Evolutionary conservation across 2,113 vertebrate species (phyloP), one percentile per base, ranked within the genome.

Genomic region (Sceloporus undulatus): DNA sequence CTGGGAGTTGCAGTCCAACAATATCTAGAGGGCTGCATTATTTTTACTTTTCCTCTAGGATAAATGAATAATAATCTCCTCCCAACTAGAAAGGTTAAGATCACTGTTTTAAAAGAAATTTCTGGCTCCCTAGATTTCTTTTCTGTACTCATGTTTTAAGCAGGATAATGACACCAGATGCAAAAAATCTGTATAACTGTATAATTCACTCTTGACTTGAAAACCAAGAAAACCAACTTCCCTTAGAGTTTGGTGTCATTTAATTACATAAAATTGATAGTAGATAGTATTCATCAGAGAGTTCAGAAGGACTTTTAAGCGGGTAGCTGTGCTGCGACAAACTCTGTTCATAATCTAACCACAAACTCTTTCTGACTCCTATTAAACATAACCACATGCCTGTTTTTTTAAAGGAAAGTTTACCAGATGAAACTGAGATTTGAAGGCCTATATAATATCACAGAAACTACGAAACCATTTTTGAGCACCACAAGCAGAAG

Each of bases 221-320:
- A 7, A 79, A 25, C 13, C 77, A 52, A 79, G 77, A 79, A 52
- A 29, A 10, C 38, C 25, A 56, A 9, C 5, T 56, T 79, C 52
- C 29, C 78, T 79, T 29, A 54, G 27, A 52, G 14, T 79, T 56
- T 7, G 7, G 78, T 56, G 29, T n/a, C 52, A 52, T 90, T 82
- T 82, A 88, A 84, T 85, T 92, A 79, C 77, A 92, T 77, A 85
- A 87, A 94, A 88, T 91, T 79, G 23, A 25, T 68, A 89, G 82
- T 91, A 94, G 90, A 93, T 93, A 89, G 91, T 82, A 42, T 52
- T 94, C 78, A 59, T 91, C 80, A 84, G 42, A 91, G 2, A 94
- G 74, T 88, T 85, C 73, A 87, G 79, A 79, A 74, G 70, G 79
- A 84, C 86, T 91, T 91, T 89, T 71, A 75, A 74, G 78, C 84